A percentile compares a stretch with the other conserved stretches of the same genome.
Conservation (phyloP, 2,888 invertebrate species). For the Lasioglossum leucozonium region DNA sequence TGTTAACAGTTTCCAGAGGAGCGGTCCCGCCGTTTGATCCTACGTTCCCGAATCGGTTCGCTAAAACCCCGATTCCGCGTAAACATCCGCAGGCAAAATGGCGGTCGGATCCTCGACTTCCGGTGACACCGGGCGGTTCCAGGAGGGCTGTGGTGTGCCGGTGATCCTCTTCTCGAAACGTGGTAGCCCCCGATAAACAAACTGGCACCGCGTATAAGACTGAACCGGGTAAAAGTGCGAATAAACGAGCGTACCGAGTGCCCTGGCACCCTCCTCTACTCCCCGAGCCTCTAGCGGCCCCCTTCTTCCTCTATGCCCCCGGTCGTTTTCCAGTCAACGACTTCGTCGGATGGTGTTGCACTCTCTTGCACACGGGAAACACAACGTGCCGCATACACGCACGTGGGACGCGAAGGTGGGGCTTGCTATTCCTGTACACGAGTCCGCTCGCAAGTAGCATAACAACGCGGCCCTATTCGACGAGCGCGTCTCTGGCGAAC, state of each 20-base stretch:
- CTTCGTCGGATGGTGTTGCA: constrained; percentile 60
- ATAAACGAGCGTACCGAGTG: constrained; percentile 58
- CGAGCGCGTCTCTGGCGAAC: constrained; percentile 19
- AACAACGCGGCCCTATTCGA: constrained; percentile 65
- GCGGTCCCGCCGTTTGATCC: not conserved
- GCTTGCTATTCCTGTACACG: constrained; percentile 66
- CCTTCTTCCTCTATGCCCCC: constrained; percentile 9
- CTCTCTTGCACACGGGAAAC: constrained; percentile 50
- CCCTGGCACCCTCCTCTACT: constrained; percentile 20
- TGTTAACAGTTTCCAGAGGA: not conserved
- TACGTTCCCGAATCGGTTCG: not conserved
- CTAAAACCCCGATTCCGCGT: not conserved
- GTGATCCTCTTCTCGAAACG: constrained; percentile 14
- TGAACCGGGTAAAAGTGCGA: constrained; percentile 60
- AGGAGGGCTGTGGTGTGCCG: not conserved
- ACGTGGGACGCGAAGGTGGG: constrained; percentile 55
- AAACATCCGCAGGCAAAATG: constrained; percentile 13
- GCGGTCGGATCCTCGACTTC: not conserved
- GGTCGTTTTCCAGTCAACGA: constrained; percentile 67
- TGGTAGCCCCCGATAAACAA: constrained; percentile 39
- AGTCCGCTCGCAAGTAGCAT: constrained; percentile 68
- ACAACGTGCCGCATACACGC: constrained; percentile 51
- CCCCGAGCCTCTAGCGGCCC: constrained; percentile 5
- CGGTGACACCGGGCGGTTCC: constrained; percentile 1
- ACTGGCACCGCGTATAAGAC: constrained; percentile 40